Base-by-base conservation (phyloP, 2,113 vertebrate genomes). In the Deroptyus accipitrinus region DNA sequence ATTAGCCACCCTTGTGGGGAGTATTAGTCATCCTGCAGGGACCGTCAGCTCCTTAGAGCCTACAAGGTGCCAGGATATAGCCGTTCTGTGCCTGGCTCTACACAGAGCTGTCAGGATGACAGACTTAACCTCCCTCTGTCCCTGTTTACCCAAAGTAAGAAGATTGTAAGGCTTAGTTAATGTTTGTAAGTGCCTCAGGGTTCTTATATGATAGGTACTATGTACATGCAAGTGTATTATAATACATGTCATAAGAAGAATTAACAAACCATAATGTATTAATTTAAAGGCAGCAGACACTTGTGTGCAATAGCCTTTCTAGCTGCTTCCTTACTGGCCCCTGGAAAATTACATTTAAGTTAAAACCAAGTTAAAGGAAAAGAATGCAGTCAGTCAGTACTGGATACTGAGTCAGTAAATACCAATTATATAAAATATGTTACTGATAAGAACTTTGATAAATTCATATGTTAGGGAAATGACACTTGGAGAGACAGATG, bases 111-210 rank as follows among this genome's bases (percentile, higher is more conserved):
- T 94, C 96, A 95, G 86, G 83, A 91, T 93, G 92, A 96, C 72
- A 91, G 94, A 95, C 49, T 95, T 97, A 95, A 94, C 94, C 95
- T 96, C 92, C 54, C 88, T 94, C 95, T 96, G 95, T 92, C 96
- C 96, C 95, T 96, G 86, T 95, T 96, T 96, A 96, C 94, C 83
- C 96, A 87, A 95, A 96, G 86, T 96, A 97, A 96, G 95, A 95
- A 96, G 96, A 96, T 95, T 97, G 96, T 62, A 31, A 91, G 92
- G 95, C 88, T 92, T 96, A 96, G 92, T 89, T 92, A 84, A 62
- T 94, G 94, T 96, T 92, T 96, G 94, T 95, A 95, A 92, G 92
- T 96, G 94, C 82, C 89, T 96, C 91, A 54, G 95, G 86, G 94
- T 63, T 94, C 94, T 96, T 93, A 96, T 17, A 63, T 6, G 46